Conservation (phyloP, 1,140 invertebrate genomes). For the Aphelenchoides avenae region DNA sequence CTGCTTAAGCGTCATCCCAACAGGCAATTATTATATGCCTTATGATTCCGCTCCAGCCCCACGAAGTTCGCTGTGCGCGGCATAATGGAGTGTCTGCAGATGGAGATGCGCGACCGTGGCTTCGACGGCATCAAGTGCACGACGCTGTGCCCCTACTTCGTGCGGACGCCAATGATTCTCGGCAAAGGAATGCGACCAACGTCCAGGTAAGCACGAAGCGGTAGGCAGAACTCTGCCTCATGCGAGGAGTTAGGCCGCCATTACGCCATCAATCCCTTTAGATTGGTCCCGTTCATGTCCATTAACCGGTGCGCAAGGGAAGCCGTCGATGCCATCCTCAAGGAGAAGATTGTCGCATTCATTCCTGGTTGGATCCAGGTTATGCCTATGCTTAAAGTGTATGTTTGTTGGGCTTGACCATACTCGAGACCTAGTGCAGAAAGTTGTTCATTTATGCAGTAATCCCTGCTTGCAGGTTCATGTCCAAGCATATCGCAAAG, state of each 20-base stretch:
- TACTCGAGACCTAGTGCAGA: too few relatives aligned
- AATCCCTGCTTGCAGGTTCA: slow-evolving; percentile 3
- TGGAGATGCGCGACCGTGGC: slow-evolving; percentile 53
- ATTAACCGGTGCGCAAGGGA: slow-evolving; percentile 43
- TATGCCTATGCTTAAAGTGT: slow-evolving; percentile 31
- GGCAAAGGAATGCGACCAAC: slow-evolving; percentile 54
- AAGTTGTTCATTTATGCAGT: slow-evolving; percentile 13
- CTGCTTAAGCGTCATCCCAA: slow-evolving; percentile 7
- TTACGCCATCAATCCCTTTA: slow-evolving; percentile 9
- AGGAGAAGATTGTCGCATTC: slow-evolving; percentile 55
- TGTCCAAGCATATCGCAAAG: slow-evolving; percentile 3
- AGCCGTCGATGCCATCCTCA: slow-evolving; percentile 53
- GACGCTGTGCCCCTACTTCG: slow-evolving; percentile 56
- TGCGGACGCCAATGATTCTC: slow-evolving; percentile 56
- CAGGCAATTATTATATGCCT: neutral
- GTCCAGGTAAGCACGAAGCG: slow-evolving; percentile 37
- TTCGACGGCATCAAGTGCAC: slow-evolving; percentile 51
- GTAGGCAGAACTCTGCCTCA: neutral
- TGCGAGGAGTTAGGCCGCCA: neutral
- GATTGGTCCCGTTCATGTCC: slow-evolving; percentile 57
- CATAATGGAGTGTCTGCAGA: slow-evolving; percentile 57
- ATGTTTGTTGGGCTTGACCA: too few relatives aligned
- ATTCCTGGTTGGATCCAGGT: slow-evolving; percentile 41
- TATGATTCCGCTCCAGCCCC: slow-evolving; percentile 52
- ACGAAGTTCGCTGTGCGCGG: slow-evolving; percentile 59